These are phyloP conservation scores for Drosophila orosa DNA, from an alignment of 1,140 invertebrate genomes.

Conservation along the genomic window DNA sequence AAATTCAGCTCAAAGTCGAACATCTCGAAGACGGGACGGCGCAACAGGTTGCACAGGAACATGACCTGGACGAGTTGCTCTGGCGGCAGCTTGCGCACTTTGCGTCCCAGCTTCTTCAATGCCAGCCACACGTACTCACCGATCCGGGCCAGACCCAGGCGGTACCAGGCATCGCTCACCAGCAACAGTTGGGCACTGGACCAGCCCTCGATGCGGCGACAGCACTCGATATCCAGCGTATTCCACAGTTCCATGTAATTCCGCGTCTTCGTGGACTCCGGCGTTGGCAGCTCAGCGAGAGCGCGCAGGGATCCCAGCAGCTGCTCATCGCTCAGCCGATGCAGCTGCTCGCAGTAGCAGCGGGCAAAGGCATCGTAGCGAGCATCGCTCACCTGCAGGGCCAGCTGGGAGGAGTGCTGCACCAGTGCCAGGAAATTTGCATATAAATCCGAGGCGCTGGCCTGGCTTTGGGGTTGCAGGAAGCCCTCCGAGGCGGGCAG, in stretches of 20 bases:
- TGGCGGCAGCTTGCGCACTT: conserved; percentile 83
- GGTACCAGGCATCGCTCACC: conserved; percentile 85
- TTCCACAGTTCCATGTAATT: conserved; percentile 86
- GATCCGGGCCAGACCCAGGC: conserved; percentile 79
- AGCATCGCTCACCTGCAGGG: conserved; percentile 66
- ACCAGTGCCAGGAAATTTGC: conserved; percentile 79
- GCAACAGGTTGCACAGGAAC: conserved; percentile 85
- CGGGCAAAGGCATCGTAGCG: conserved; percentile 84
- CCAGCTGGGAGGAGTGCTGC: conserved; percentile 63
- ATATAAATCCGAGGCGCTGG: conserved; percentile 63
- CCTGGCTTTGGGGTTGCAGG: conserved; percentile 1
- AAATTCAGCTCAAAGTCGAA: conserved; percentile 86
- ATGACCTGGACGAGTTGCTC: conserved; percentile 86
- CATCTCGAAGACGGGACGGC: conserved; percentile 84
- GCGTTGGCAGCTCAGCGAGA: conserved; percentile 79
- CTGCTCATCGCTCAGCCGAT: conserved; percentile 84
- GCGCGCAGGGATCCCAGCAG: conserved; percentile 77
- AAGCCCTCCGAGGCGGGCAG: conserved; percentile 5
- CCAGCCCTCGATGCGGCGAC: conserved; percentile 83
- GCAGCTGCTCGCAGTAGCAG: conserved; percentile 80
- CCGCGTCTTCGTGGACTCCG: conserved; percentile 59
- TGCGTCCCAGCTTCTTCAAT: conserved; percentile 84
- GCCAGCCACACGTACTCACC: conserved; percentile 84
- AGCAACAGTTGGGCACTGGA: conserved; percentile 82
- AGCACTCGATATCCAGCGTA: conserved; percentile 85